Conservation (phyloP, 2,888 invertebrate species). For the Pycnomerus fuliginosus region DNA sequence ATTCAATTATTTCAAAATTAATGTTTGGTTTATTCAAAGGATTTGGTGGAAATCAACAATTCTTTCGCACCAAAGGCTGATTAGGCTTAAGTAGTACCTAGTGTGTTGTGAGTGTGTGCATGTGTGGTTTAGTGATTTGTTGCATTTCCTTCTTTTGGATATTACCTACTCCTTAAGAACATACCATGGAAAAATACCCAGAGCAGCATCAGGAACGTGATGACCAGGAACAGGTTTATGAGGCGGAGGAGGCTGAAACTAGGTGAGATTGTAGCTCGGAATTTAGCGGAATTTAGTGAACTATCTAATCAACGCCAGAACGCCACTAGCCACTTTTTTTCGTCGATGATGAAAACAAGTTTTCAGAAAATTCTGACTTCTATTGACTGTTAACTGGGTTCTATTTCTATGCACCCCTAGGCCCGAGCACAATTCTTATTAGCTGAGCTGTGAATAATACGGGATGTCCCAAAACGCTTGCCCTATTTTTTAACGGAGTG, state of each 20-base stretch:
- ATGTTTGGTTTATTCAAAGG: slow-evolving; percentile 10
- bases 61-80: slow-evolving; percentile 41
- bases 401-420: too few relatives aligned
- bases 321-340: too few relatives aligned
- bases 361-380: too few relatives aligned
- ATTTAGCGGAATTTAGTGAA: too few relatives aligned
- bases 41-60: slow-evolving; percentile 9
- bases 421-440: too few relatives aligned
- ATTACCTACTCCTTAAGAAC: slow-evolving; percentile 10
- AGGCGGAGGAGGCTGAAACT: slow-evolving; percentile 62
- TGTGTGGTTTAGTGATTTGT: slow-evolving; percentile 28
- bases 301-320: too few relatives aligned
- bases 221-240: slow-evolving; percentile 73
- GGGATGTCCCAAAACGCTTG: too few relatives aligned
- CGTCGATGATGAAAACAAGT: too few relatives aligned
- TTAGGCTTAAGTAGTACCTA: slow-evolving; percentile 41
- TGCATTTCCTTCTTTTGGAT: slow-evolving; percentile 22
- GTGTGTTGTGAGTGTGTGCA: slow-evolving; percentile 32
- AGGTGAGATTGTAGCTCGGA: slow-evolving; percentile 56
- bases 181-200: slow-evolving; percentile 64
- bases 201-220: slow-evolving; percentile 71
- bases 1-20: slow-evolving; percentile 1
- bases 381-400: too few relatives aligned
- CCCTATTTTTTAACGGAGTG: too few relatives aligned
- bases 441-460: too few relatives aligned